Evolutionary conservation across 2,797 vertebrate genomes (phyloP), one percentile per base, ranked within the genome.

Genomic region (Chiroxiphia lanceolata): DNA sequence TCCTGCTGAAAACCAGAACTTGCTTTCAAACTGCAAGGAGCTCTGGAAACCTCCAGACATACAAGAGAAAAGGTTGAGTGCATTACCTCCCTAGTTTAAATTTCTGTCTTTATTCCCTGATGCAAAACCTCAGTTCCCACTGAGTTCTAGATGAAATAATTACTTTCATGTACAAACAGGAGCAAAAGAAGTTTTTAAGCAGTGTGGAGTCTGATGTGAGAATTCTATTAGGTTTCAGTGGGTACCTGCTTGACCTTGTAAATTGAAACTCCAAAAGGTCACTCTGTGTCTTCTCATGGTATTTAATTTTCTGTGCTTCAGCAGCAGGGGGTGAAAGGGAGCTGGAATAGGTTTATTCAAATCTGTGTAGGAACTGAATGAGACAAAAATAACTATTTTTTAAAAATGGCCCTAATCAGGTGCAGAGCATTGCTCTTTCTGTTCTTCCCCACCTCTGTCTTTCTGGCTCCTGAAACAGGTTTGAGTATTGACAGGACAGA

Each of bases 241-340:
- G 83, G 77, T 83, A 59, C 83, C 54, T 93, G 93, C 95, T 94
- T 96, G 96, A 96, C 96, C 97, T 75, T 92, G 97, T 86, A 96
- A 96, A 97, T 92, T 91, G 94, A 93, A 96, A 96, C 93, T 85
- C 63, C 0, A 8, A 61, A 83, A 94, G 95, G 91, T 93, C 78
- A 23, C 79, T 61, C 57, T 76, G 60, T 56, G 68, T 93, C 93
- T 87, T 64, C 69, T 21, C 72, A 22, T 38, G 56, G 44, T 79
- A 86, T 93, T 95, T 96, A 94, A 87, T 53, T 86, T 68, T 77
- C 56, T 36, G 45, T 81, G 71, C 63, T 75, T 70, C 31, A 72
- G 90, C 68, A 91, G 90, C 69, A 78, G 25, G 64, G 67, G 54
- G 5, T 67, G 71, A 57, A 77, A 84, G 33, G 84, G 83, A 74